phyloP scores from a whole-genome alignment of 2,113 vertebrate species.

The Patagioenas fasciata region DNA sequence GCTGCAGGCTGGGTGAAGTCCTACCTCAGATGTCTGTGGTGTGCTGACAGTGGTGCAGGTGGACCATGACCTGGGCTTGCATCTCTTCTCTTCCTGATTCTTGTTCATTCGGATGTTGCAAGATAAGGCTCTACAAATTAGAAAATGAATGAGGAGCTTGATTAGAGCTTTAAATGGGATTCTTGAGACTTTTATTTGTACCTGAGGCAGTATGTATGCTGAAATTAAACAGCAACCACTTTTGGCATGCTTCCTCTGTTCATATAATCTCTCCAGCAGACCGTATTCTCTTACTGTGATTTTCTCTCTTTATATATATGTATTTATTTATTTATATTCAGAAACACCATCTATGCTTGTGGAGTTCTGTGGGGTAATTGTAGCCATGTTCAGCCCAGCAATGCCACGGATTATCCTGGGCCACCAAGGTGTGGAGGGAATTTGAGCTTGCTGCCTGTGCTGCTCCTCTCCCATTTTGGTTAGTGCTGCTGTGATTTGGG shows the following conservation, averaged over 20 bases:
- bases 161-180: constrained; percentile 59
- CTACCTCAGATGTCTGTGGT: not conserved
- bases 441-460: not conserved
- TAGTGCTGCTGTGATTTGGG: not conserved
- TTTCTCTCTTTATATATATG: not conserved
- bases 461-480: not conserved
- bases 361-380: not conserved
- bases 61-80: not conserved
- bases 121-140: constrained; percentile 31
- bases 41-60: not conserved
- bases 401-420: not conserved
- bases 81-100: not conserved
- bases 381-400: not conserved
- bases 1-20: not conserved
- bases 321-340: not conserved
- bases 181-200: constrained; percentile 62
- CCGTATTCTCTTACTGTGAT: constrained; percentile 9
- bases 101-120: not conserved
- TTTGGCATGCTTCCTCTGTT: constrained; percentile 45
- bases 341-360: not conserved
- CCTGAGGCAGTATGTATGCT: constrained; percentile 50
- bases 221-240: constrained; percentile 59
- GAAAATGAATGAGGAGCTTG: constrained; percentile 49
- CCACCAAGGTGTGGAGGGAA: not conserved
- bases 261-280: constrained; percentile 34